Percentiles rank a stretch among this genome's conserved stretches.
These are phyloP conservation scores for Petrolisthes cinctipes DNA, from an alignment of 2,888 invertebrate genomes.

Conservation along the genomic window DNA sequence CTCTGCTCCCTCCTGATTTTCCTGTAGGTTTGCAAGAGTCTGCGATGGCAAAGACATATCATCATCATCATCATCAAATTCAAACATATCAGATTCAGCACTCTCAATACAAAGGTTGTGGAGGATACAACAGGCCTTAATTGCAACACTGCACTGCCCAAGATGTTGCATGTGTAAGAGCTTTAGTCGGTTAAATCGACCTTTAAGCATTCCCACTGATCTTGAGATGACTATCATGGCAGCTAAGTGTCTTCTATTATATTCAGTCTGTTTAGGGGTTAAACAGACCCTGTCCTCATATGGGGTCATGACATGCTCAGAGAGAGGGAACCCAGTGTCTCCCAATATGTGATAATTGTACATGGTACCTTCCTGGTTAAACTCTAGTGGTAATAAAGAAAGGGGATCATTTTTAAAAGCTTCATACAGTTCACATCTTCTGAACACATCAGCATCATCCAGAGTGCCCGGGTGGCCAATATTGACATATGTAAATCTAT, in stretches of 20 bases:
- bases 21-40: neutral
- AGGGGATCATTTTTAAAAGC: slow-evolving; percentile 38
- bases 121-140: slow-evolving; percentile 48
- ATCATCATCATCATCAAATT: slow-evolving; percentile 23
- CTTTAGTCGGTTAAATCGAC: slow-evolving; percentile 32
- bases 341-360: slow-evolving; percentile 34
- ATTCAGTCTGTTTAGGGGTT: slow-evolving; percentile 11
- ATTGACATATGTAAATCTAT: slow-evolving; percentile 42
- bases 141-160: slow-evolving; percentile 49
- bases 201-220: slow-evolving; percentile 27
- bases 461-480: slow-evolving; percentile 43
- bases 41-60: neutral
- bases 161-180: slow-evolving; percentile 41
- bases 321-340: slow-evolving; percentile 42
- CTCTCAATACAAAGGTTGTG: slow-evolving; percentile 41
- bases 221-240: slow-evolving; percentile 25
- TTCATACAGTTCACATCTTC: slow-evolving; percentile 39
- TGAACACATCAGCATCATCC: slow-evolving; percentile 36
- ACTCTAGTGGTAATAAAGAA: slow-evolving; percentile 36
- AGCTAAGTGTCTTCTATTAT: slow-evolving; percentile 28
- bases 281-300: slow-evolving; percentile 26
- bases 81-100: slow-evolving; percentile 6
- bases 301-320: slow-evolving; percentile 44
- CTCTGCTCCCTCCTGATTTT: slow-evolving; percentile 17
- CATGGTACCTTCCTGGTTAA: slow-evolving; percentile 1